Percentiles rank a stretch among this genome's conserved stretches.
These are phyloP conservation scores for Linepithema humile DNA, from an alignment of 1,140 invertebrate genomes.

Conservation along the genomic window DNA sequence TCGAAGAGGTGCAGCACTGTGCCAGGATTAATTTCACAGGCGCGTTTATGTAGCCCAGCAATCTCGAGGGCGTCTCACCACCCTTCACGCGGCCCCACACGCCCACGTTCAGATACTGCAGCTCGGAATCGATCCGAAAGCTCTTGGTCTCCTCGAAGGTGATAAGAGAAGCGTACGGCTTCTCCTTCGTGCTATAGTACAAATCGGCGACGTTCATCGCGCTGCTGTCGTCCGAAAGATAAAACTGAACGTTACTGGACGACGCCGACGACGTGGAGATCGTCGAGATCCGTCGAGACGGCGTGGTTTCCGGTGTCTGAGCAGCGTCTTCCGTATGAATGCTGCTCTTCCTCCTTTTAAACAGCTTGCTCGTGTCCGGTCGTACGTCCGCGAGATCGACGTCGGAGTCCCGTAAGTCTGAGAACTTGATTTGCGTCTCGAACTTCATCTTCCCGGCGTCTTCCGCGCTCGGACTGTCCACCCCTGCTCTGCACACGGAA, in stretches of 20 bases:
- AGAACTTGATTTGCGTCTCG: conserved; percentile 80
- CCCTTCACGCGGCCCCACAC: conserved; percentile 89
- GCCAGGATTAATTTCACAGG: conserved; percentile 90
- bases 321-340: conserved; percentile 67
- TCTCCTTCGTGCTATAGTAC: conserved; percentile 81
- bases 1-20: conserved; percentile 92
- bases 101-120: conserved; percentile 92
- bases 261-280: conserved; percentile 76
- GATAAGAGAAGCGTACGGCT: conserved; percentile 84
- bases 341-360: conserved; percentile 80
- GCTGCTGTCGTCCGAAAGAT: conserved; percentile 57
- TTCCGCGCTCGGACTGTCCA: conserved; percentile 57
- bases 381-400: conserved; percentile 58
- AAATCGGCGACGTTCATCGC: conserved; percentile 71
- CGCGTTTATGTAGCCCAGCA: conserved; percentile 92
- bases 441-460: conserved; percentile 69
- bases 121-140: conserved; percentile 88
- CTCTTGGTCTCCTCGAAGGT: conserved; percentile 91
- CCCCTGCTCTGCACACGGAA: conserved; percentile 43
- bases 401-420: conserved; percentile 78
- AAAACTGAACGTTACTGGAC: conserved; percentile 72
- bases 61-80: conserved; percentile 86
- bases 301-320: conserved; percentile 72
- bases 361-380: conserved; percentile 73
- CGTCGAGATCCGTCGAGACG: conserved; percentile 79